Evolutionary conservation across 1,140 invertebrate species (phyloP).

Genomic region (Saccostrea glomerata): DNA sequence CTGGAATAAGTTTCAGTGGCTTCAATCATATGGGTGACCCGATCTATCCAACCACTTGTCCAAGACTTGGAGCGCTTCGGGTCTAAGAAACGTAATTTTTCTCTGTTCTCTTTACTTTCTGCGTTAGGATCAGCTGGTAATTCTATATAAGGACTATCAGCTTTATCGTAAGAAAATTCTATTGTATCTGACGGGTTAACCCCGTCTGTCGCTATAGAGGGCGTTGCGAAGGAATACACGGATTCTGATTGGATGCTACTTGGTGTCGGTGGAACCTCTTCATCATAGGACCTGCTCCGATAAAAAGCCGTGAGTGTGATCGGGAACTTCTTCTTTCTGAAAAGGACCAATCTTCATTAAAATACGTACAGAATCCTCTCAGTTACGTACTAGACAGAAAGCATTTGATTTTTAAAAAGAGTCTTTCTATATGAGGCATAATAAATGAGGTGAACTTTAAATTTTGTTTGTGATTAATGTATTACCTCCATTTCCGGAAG

Average conservation of each 20-base stretch:
- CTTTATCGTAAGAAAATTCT: slow-evolving; percentile 1
- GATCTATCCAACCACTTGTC: slow-evolving; percentile 2
- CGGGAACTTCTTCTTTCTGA: not conserved
- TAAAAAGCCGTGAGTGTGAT: not conserved
- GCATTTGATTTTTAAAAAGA: too few relatives aligned
- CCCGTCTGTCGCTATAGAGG: not conserved
- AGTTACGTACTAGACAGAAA: too few relatives aligned
- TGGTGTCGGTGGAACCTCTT: not conserved
- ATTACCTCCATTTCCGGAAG: slow-evolving; percentile 15
- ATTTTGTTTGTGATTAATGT: too few relatives aligned
- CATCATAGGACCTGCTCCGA: not conserved
- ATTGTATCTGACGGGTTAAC: not conserved
- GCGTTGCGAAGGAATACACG: not conserved
- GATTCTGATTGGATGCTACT: not conserved
- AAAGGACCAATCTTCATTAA: not conserved
- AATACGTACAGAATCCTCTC: too few relatives aligned
- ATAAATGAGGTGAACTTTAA: too few relatives aligned
- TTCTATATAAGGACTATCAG: not conserved
- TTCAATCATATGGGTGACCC: not conserved
- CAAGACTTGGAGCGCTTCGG: not conserved
- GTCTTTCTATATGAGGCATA: too few relatives aligned
- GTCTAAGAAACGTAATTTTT: not conserved
- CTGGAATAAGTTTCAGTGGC: not conserved
- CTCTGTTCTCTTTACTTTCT: not conserved
- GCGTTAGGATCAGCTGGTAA: not conserved